These are phyloP conservation scores for Stylophora pistillata DNA, from an alignment of 64 coral and sea anemone genomes.

Conservation along the genomic window DNA sequence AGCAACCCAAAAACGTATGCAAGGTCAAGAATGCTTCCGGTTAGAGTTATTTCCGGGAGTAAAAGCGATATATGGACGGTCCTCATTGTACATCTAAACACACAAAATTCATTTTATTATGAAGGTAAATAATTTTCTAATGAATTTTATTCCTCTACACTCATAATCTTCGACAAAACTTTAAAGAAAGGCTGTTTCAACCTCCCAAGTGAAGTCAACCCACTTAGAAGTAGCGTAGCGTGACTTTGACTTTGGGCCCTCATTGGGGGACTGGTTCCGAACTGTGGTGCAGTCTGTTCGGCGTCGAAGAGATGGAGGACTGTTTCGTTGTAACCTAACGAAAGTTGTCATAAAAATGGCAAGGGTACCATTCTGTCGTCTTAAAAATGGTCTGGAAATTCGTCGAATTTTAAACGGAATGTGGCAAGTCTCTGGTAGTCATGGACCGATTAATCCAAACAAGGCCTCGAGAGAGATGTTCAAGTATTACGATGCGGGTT, in stretches of 20 bases:
- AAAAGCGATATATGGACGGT: not conserved
- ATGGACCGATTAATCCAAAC: conserved; percentile 65
- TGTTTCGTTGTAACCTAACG: not conserved
- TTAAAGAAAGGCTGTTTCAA: too few species aligned
- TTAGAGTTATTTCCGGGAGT: not conserved
- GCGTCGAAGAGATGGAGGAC: not conserved
- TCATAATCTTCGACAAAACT: too few species aligned
- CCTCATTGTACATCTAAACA: not conserved
- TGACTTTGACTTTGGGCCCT: not conserved
- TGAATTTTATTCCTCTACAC: too few species aligned
- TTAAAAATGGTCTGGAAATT: conserved; percentile 79
- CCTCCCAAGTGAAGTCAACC: too few species aligned
- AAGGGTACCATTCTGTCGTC: conserved; percentile 48
- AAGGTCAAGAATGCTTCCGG: too few species aligned
- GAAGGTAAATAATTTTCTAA: too few species aligned
- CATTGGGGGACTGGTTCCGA: not conserved
- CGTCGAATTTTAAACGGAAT: conserved; percentile 85
- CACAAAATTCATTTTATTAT: too few species aligned
- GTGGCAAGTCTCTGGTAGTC: conserved; percentile 90
- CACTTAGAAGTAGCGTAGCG: not conserved
- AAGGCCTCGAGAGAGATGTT: conserved; percentile 77
- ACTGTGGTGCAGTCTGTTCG: not conserved
- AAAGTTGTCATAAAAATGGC: conserved; percentile 24
- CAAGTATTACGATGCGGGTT: conserved; percentile 68
- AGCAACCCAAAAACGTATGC: not conserved